These are phyloP conservation scores for Melangyna quadrimaculata DNA, from an alignment of 2,888 invertebrate genomes.

Conservation along the genomic window DNA sequence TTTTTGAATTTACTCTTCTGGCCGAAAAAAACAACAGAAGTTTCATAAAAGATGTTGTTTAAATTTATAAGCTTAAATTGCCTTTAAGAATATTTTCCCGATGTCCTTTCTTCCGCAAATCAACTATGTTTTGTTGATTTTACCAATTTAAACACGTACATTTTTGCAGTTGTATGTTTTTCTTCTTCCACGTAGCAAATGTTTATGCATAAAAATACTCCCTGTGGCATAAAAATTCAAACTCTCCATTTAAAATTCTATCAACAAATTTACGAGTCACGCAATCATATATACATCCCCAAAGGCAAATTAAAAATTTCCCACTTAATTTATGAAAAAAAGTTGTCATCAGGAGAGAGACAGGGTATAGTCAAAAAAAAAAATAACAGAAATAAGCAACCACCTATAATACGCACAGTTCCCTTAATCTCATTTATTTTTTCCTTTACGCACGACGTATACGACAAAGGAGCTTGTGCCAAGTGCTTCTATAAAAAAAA, in stretches of 20 bases:
- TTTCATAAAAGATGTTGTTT: too few species aligned
- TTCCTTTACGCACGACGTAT: constrained; percentile 39
- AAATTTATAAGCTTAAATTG: too few species aligned
- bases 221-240: constrained; percentile 16
- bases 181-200: neutral
- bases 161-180: neutral
- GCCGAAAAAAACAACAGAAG: too few species aligned
- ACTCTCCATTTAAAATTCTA: constrained; percentile 43
- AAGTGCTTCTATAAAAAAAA: constrained; percentile 25
- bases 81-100: too few species aligned
- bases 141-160: neutral
- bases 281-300: constrained; percentile 41
- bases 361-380: neutral
- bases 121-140: neutral
- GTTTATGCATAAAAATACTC: neutral
- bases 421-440: constrained; percentile 50
- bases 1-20: too few species aligned
- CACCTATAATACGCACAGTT: constrained; percentile 45
- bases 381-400: neutral
- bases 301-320: constrained; percentile 50
- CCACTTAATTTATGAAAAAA: constrained; percentile 59
- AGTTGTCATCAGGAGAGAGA: constrained; percentile 14
- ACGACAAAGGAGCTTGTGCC: constrained; percentile 22
- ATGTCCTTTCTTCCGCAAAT: neutral
- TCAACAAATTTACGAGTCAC: constrained; percentile 46